These are phyloP conservation scores for Actinostola sp. DNA, from an alignment of 92 coral and sea anemone genomes.

Conservation along the genomic window DNA sequence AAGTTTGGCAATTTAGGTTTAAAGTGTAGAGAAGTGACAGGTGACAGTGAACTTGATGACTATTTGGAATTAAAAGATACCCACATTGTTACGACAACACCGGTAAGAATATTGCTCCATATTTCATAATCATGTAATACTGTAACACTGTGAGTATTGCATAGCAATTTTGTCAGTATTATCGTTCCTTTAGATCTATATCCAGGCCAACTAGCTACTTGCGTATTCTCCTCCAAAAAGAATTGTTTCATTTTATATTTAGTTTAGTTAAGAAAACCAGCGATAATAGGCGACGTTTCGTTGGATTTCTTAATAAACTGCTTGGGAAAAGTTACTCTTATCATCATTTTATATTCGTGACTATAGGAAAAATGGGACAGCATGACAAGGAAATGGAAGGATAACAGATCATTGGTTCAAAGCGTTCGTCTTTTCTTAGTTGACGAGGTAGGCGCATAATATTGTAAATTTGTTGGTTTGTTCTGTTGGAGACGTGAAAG, in stretches of 20 bases:
- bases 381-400: slow-evolving; percentile 99
- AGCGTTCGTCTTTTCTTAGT: slow-evolving; percentile 87
- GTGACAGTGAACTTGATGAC: slow-evolving; percentile 97
- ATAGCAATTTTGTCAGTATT: background rate
- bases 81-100: slow-evolving; percentile 94
- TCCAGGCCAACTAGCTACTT: too few species aligned
- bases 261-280: background rate
- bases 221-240: too few species aligned
- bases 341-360: background rate
- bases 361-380: slow-evolving; percentile 99
- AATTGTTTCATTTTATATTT: too few species aligned
- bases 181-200: too few species aligned
- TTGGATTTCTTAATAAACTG: too few species aligned
- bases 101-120: slow-evolving; percentile 68
- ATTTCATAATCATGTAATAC: background rate
- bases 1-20: slow-evolving; percentile 89
- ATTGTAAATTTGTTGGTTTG: background rate
- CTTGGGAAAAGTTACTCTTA: too few species aligned
- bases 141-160: background rate
- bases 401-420: slow-evolving; percentile 90
- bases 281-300: too few species aligned
- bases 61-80: slow-evolving; percentile 85
- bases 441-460: slow-evolving; percentile 73
- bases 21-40: slow-evolving; percentile 93
- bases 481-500: too few species aligned